Base-by-base conservation (phyloP, 2,888 invertebrate species). In the Timandra comae region DNA sequence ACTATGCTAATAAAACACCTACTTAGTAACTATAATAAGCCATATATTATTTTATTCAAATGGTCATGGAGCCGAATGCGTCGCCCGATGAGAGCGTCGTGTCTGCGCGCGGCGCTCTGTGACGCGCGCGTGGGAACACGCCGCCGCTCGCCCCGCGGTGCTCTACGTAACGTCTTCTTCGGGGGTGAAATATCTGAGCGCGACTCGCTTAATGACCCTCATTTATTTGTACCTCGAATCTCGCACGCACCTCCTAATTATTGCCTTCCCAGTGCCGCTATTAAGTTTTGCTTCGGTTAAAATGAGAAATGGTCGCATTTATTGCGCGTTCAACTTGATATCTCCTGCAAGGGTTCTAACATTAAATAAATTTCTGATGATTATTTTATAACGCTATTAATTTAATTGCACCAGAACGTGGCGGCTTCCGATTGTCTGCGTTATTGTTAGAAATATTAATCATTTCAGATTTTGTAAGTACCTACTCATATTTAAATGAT, bases 131-230 rank as follows among this genome's bases (percentile, higher is more conserved):
- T 85, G 84, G 77, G 84, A 84, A 85, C 67, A 58, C 52, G 46
- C 52, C 64, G 56, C 66, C 3, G 54, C 54, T 58, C 63, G 66
- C 49, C 52, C 63, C 62, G 57, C 45, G 42, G 58, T 57, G 7
- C 56, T 54, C 49, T 63, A 61, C 67, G 69, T 69, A 76, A 82
- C 79, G 74, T 82, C 82, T 85, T 79, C 73, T 78, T 84, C 63
- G 63, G 78, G 79, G 71, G 74, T 81, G 82, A 84, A 84, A 82
- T 82, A 84, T 80, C 74, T 77, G 67, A 79, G 77, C 79, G 80
- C 71, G 71, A 77, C 69, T 78, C 78, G 76, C 80, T 77, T 84
- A 82, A 84, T 81, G 81, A 66, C 64, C 48, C 77, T 80, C 82
- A 81, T 85, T 84, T 84, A 82, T 84, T 82, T 80, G 69, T 60